Conservation (phyloP, 2,113 vertebrate species). For the Ceyx melanurus region DNA sequence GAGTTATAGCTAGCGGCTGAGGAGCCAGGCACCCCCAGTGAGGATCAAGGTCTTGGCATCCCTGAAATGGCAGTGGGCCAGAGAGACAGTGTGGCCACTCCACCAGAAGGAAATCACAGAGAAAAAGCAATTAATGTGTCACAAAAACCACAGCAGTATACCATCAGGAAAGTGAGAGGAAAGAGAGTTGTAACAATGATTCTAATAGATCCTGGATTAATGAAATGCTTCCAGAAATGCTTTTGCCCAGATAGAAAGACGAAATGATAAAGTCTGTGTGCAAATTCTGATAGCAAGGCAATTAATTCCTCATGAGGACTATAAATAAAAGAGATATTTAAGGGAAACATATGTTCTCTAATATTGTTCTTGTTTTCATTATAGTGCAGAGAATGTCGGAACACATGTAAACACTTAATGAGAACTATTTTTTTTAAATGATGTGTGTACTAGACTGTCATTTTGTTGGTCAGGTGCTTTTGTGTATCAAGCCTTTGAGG, state of each 20-base stretch:
- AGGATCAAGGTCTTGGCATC: not conserved
- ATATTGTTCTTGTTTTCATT: not conserved
- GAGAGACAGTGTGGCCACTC: not conserved
- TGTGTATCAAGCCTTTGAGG: not conserved
- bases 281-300: not conserved
- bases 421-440: not conserved
- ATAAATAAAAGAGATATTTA: constrained; percentile 1
- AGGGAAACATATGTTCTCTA: not conserved
- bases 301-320: not conserved
- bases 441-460: not conserved
- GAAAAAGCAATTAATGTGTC: not conserved
- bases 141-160: not conserved
- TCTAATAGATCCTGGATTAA: constrained; percentile 8
- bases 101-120: not conserved
- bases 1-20: not conserved
- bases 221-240: constrained; percentile 34
- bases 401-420: not conserved
- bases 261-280: not conserved
- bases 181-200: not conserved
- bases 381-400: not conserved
- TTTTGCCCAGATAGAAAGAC: not conserved
- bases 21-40: not conserved
- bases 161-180: not conserved
- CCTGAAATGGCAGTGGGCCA: not conserved
- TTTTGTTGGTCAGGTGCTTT: not conserved